These are phyloP conservation scores for Noctua janthe DNA, from an alignment of 2,888 invertebrate species.

Conservation along the genomic window DNA sequence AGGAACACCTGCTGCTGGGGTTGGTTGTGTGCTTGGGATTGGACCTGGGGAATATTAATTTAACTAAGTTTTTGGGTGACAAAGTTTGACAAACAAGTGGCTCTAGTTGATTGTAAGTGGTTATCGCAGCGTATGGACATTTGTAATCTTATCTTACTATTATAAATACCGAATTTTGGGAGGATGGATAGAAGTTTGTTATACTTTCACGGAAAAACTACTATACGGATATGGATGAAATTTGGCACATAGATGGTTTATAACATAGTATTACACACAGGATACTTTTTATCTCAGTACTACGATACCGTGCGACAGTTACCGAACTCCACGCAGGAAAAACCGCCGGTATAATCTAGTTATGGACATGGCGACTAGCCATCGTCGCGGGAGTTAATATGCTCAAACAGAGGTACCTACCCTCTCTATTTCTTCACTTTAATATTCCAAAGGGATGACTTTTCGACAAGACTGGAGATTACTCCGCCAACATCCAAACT, in stretches of 20 bases:
- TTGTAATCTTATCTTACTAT: neutral
- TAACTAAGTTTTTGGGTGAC: neutral
- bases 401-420: neutral
- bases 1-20: slow-evolving; percentile 87
- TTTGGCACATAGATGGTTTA: neutral
- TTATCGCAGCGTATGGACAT: neutral
- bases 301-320: neutral
- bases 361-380: neutral
- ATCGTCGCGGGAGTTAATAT: neutral
- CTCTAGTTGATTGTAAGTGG: neutral
- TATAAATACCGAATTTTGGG: neutral
- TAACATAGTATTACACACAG: no score
- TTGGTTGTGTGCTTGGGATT: slow-evolving; percentile 83
- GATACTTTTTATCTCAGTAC: neutral
- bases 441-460: neutral
- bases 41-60: slow-evolving; percentile 75
- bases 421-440: neutral
- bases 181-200: neutral
- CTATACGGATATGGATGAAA: neutral
- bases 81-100: neutral
- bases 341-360: neutral
- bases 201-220: neutral
- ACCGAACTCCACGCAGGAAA: neutral
- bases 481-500: neutral
- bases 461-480: neutral